Evolutionary conservation across 2,113 vertebrate species (phyloP), one percentile per base, ranked within the genome.

Genomic region (Scatophagus argus): DNA sequence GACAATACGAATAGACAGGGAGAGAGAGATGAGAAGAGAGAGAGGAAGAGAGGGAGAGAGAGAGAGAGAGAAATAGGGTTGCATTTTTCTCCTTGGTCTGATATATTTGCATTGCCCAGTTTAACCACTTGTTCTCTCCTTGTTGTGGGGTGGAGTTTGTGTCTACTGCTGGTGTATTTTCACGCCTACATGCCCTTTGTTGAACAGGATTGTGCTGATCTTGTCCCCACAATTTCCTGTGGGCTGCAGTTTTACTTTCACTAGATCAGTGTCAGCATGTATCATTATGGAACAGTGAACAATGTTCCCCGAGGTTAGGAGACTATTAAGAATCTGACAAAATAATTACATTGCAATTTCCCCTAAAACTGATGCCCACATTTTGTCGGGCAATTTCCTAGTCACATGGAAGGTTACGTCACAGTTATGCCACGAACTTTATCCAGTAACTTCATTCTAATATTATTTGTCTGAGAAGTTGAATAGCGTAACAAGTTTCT

Each of bases 221-320:
- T 61, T 74, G 77, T 88, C 79, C 81, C 82, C 84, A 69, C 84
- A 82, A 76, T 90, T 87, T 81, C 79, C 88, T 67, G 83, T 31
- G 46, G 75, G 84, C 77, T 89, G 88, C 86, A 88, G 67, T 91
- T 91, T 89, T 89, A 89, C 83, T 85, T 88, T 88, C 80, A 84
- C 80, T 89, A 82, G 82, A 89, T 90, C 84, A 81, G 64, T 79
- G 82, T 92, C 91, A 90, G 87, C 85, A 82, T 74, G 86, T 84
- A 86, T 90, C 76, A 83, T 84, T 87, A 84, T 39, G 39, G 61
- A 77, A 74, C 79, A 86, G 55, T 75, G 77, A 88, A 87, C 74
- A 87, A 75, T 66, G 74, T 23, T 70, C 55, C 82, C 83, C 0
- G 52, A 73, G 84, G 85, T 84, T 84, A 80, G 73, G 43, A 54